A percentile compares a stretch with the other conserved stretches of the same genome.
These are phyloP conservation scores for Sphyrna mokarran DNA, from an alignment of 2,113 vertebrate species.

Conservation along the genomic window DNA sequence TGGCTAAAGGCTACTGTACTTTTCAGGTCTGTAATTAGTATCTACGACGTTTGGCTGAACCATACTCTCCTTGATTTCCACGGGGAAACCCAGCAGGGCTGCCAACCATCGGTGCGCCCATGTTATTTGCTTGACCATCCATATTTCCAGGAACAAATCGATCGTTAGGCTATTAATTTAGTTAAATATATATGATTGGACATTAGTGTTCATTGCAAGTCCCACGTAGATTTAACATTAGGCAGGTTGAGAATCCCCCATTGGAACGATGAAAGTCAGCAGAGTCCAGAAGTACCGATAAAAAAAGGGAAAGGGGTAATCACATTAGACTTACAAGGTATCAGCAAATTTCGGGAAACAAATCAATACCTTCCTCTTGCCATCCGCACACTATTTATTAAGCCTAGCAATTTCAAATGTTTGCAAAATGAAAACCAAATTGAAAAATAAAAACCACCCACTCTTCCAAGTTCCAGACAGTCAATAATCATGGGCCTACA, in stretches of 20 bases:
- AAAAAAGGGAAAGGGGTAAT: constrained; percentile 37
- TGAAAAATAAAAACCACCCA: background rate
- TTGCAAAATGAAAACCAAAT: background rate
- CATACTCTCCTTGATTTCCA: constrained; percentile 37
- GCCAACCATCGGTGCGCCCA: constrained; percentile 33
- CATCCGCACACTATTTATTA: background rate
- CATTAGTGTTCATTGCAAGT: constrained; percentile 35
- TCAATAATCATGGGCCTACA: background rate
- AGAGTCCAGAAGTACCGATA: constrained; percentile 37
- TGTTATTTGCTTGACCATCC: constrained; percentile 38
- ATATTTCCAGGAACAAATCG: constrained; percentile 37
- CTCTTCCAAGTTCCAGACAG: background rate
- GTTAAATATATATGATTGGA: constrained; percentile 17
- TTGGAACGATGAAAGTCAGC: constrained; percentile 34
- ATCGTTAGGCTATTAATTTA: constrained; percentile 37
- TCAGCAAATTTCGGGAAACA: constrained; percentile 15
- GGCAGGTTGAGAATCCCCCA: constrained; percentile 36
- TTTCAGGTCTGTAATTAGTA: constrained; percentile 34
- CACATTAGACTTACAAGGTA: constrained; percentile 25
- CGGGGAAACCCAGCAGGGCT: constrained; percentile 37
- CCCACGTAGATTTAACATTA: constrained; percentile 35
- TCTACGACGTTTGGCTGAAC: constrained; percentile 35
- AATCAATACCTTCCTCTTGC: background rate
- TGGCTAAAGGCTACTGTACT: constrained; percentile 35
- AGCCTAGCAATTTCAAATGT: background rate